These are phyloP conservation scores for Philereme vetulata DNA, from an alignment of 2,888 invertebrate genomes.

Conservation along the genomic window DNA sequence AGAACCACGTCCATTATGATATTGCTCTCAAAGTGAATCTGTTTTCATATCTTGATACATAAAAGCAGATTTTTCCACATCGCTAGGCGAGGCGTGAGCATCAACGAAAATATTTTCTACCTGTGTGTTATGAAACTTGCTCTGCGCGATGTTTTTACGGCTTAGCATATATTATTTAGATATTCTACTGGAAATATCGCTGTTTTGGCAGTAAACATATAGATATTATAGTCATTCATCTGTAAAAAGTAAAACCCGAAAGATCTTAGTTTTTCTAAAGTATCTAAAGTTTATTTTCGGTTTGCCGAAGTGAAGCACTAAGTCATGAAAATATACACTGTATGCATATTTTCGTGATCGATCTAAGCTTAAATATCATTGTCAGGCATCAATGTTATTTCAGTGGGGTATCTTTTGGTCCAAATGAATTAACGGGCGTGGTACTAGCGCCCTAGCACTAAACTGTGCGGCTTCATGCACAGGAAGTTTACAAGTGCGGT, in stretches of 20 bases:
- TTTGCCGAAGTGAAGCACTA: too few relatives aligned
- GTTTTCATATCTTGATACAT: constrained; percentile 68
- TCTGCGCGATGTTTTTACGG: constrained; percentile 11
- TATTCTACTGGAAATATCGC: neutral
- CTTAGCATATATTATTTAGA: constrained; percentile 10
- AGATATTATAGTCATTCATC: neutral
- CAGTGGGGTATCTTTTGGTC: neutral
- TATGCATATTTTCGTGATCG: too few relatives aligned
- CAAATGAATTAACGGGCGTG: constrained; percentile 1
- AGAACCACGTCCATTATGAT: constrained; percentile 78
- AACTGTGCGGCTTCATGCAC: constrained; percentile 1
- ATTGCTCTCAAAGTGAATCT: constrained; percentile 79
- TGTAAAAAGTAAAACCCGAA: neutral
- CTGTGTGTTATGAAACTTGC: constrained; percentile 34
- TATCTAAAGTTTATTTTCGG: too few relatives aligned
- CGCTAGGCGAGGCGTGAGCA: constrained; percentile 58
- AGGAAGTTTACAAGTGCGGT: constrained; percentile 36
- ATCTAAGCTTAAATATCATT: neutral
- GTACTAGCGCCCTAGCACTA: neutral
- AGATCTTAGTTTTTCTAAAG: neutral
- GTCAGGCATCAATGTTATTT: neutral
- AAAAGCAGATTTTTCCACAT: constrained; percentile 63
- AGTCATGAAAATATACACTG: too few relatives aligned
- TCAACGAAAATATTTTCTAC: constrained; percentile 49
- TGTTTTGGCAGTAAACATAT: neutral